Conservation (phyloP, 2,888 invertebrate species). For the Coelogynopora nodosa region DNA sequence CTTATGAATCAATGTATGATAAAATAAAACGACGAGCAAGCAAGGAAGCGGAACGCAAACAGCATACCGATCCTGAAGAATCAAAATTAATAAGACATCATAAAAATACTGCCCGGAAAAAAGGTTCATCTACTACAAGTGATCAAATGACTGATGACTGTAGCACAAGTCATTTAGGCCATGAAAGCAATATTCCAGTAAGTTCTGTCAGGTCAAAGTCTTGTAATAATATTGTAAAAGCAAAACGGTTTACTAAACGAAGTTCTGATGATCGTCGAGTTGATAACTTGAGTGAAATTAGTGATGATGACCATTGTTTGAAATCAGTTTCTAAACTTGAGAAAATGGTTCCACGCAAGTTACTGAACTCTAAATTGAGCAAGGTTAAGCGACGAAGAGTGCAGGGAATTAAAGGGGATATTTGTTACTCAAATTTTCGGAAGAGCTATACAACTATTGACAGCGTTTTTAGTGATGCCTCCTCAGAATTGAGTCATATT, state of each 20-base stretch:
- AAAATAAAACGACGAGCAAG: slow-evolving; percentile 37
- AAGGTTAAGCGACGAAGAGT: neutral
- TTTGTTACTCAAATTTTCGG: neutral
- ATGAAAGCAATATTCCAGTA: neutral
- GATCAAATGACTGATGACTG: neutral
- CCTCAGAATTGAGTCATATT: neutral
- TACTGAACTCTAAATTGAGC: neutral
- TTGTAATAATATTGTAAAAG: neutral
- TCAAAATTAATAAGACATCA: neutral
- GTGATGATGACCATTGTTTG: neutral
- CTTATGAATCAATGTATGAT: slow-evolving; percentile 41
- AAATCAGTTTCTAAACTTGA: neutral
- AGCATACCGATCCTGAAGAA: neutral
- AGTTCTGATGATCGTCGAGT: neutral
- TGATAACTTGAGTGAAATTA: neutral
- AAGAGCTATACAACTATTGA: neutral
- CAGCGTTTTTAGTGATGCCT: neutral
- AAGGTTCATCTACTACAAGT: neutral
- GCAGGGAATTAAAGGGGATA: neutral
- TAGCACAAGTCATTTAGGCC: neutral
- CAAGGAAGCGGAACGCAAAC: slow-evolving; percentile 3
- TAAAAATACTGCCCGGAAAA: neutral
- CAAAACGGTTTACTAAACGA: neutral
- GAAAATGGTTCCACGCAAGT: neutral
- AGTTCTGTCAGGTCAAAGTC: neutral